Conservation (phyloP, 2,113 vertebrate genomes). For the Bujurquina vittata region DNA sequence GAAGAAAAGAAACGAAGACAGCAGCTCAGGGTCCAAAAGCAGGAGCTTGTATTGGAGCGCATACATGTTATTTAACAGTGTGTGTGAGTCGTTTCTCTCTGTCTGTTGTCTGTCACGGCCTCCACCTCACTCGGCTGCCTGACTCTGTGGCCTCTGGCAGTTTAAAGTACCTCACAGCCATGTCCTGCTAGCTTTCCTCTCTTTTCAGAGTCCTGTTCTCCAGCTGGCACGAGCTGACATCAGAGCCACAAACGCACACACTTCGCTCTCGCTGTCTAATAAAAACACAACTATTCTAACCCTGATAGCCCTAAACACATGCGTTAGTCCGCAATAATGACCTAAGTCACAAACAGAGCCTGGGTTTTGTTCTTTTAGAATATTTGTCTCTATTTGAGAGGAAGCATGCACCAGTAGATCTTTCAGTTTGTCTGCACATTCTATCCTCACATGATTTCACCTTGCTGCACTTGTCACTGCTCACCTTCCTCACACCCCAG, state of each 20-base stretch:
- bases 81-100: constrained; percentile 4
- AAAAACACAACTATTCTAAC: constrained; percentile 34
- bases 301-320: background rate
- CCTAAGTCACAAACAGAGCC: background rate
- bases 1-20: constrained; percentile 16
- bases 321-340: background rate
- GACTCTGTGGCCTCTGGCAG: constrained; percentile 38
- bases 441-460: constrained; percentile 2
- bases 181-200: constrained; percentile 43
- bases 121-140: constrained; percentile 4
- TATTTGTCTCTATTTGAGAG: background rate
- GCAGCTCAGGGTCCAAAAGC: constrained; percentile 42
- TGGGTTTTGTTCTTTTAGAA: too few species aligned
- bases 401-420: background rate
- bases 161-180: constrained; percentile 56
- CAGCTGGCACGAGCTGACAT: constrained; percentile 61
- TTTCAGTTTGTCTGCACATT: background rate
- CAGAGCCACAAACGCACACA: constrained; percentile 56
- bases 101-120: constrained; percentile 34
- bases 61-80: constrained; percentile 45
- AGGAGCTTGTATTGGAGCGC: constrained; percentile 12
- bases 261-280: constrained; percentile 41
- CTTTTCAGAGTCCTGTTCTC: constrained; percentile 51
- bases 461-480: constrained; percentile 4
- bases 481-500: constrained; percentile 9